A percentile compares a stretch with the other conserved stretches of the same genome.
Evolutionary conservation across 2,797 vertebrate genomes (phyloP).

Genomic region (Enteromius argenteus): DNA sequence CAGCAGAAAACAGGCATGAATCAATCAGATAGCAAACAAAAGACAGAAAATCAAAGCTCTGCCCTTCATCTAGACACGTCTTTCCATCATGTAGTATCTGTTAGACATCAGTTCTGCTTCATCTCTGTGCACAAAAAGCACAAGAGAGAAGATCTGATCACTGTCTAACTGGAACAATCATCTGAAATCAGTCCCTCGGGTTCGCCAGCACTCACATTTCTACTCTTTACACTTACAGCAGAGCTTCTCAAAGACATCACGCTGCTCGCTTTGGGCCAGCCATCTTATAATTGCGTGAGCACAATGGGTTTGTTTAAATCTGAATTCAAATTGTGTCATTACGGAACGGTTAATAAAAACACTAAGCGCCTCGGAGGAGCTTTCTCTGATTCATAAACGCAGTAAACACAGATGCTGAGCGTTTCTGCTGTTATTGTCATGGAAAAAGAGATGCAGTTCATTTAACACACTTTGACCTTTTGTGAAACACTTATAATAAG

Average conservation of each 20-base stretch:
- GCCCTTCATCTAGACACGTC: conserved; percentile 21
- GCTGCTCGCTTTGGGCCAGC: conserved; percentile 43
- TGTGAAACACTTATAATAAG: not conserved
- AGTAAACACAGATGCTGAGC: not conserved
- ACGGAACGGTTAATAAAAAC: conserved; percentile 21
- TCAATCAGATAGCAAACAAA: conserved; percentile 18
- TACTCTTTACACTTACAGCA: conserved; percentile 36
- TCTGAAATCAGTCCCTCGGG: conserved; percentile 41
- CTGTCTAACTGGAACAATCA: conserved; percentile 28
- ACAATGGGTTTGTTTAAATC: conserved; percentile 17
- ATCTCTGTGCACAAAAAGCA: conserved; percentile 30
- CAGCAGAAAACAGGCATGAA: conserved; percentile 33
- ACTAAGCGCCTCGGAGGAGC: conserved; percentile 4
- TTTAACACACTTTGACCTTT: not conserved
- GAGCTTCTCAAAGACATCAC: conserved; percentile 44
- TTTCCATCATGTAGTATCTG: conserved; percentile 21
- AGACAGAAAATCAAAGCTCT: conserved; percentile 11
- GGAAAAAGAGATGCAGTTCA: not conserved
- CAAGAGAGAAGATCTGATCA: conserved; percentile 43
- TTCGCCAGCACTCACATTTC: conserved; percentile 36
- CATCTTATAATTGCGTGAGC: conserved; percentile 46
- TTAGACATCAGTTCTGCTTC: conserved; percentile 37
- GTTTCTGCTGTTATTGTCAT: not conserved
- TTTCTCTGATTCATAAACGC: not conserved
- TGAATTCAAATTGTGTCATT: not conserved